These are phyloP conservation scores for Asarcornis scutulata DNA, from an alignment of 2,113 vertebrate genomes.

Conservation along the genomic window DNA sequence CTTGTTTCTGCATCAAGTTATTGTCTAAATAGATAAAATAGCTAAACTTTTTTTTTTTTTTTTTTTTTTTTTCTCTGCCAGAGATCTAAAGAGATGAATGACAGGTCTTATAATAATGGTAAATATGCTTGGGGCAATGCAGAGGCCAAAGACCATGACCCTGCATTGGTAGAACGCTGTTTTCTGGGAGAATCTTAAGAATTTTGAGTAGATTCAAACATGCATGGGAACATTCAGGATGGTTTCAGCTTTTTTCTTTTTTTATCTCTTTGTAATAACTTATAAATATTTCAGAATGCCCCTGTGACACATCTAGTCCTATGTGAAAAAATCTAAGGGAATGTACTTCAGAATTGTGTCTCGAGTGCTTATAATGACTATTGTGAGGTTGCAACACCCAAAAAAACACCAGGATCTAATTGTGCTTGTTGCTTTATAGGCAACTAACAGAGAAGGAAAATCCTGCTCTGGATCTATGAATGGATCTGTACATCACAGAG, in stretches of 20 bases:
- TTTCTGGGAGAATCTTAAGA: conserved; percentile 67
- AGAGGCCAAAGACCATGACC: conserved; percentile 69
- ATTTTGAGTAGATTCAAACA: conserved; percentile 63
- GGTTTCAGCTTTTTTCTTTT: conserved; percentile 33
- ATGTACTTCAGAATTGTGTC: neutral
- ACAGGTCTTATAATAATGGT: conserved; percentile 70
- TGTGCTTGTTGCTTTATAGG: neutral
- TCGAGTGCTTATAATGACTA: neutral
- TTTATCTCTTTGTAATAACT: conserved; percentile 56
- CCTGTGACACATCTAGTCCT: neutral
- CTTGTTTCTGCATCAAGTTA: conserved; percentile 45
- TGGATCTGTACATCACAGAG: neutral
- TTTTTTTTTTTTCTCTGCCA: conserved; percentile 22
- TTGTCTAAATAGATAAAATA: conserved; percentile 60
- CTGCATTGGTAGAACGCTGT: conserved; percentile 47
- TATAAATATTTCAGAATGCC: conserved; percentile 53
- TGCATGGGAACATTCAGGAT: conserved; percentile 63
- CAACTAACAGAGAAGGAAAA: neutral
- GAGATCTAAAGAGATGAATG: conserved; percentile 69
- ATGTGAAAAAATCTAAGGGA: conserved; percentile 28
- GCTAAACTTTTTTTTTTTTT: neutral
- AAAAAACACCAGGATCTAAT: neutral
- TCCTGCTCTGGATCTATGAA: neutral
- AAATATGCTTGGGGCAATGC: conserved; percentile 66
- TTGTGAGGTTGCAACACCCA: neutral